Percentiles rank a stretch among this genome's conserved stretches.
Evolutionary conservation across 2,113 vertebrate genomes (phyloP).

Genomic region (Sturnus vulgaris): DNA sequence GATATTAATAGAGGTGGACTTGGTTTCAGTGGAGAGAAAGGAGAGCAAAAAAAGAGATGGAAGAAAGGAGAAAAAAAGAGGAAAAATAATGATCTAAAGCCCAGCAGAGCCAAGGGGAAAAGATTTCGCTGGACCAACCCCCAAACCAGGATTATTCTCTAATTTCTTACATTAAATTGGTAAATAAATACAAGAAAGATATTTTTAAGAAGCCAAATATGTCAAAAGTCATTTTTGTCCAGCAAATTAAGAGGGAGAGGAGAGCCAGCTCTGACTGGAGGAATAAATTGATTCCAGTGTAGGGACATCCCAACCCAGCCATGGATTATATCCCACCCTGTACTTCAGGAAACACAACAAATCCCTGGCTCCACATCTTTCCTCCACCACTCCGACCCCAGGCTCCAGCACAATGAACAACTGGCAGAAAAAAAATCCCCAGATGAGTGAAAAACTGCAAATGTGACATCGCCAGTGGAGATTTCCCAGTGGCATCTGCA

Average conservation of each 20-base stretch:
- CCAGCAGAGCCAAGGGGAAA: neutral
- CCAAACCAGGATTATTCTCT: neutral
- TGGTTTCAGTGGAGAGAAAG: neutral
- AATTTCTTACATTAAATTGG: neutral
- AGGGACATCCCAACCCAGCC: rapidly evolving
- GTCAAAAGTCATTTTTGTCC: neutral
- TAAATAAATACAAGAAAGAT: neutral
- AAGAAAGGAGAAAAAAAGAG: neutral
- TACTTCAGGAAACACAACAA: neutral
- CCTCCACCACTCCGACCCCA: neutral
- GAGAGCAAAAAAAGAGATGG: neutral
- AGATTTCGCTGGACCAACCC: neutral
- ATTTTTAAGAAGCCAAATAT: neutral
- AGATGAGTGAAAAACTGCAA: neutral
- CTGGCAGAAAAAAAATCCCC: neutral
- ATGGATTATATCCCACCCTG: neutral
- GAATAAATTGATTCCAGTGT: rapidly evolving
- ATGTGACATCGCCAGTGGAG: rapidly evolving
- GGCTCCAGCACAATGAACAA: neutral
- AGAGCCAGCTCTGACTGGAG: neutral
- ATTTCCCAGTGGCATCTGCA: neutral
- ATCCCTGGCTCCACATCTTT: neutral
- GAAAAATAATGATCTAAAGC: neutral
- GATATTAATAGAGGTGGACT: neutral
- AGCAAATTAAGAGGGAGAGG: neutral